These are phyloP conservation scores for Varanus komodoensis DNA, from an alignment of 2,113 vertebrate genomes.

Conservation along the genomic window DNA sequence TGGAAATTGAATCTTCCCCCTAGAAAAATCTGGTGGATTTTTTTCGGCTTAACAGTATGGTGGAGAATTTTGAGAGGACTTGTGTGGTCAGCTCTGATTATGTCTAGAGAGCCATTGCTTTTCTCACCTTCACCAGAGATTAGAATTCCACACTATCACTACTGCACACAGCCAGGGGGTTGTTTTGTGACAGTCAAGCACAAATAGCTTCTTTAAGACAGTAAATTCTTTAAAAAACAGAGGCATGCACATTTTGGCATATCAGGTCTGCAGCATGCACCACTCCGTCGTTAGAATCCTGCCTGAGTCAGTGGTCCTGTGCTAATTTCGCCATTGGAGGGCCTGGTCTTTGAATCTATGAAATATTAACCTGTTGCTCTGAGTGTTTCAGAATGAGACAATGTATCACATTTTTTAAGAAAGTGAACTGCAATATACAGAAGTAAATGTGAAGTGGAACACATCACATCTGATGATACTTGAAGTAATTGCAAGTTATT, in stretches of 20 bases:
- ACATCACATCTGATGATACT: not conserved
- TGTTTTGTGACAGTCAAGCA: not conserved
- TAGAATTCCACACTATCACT: not conserved
- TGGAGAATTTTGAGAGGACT: no score
- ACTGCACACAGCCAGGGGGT: not conserved
- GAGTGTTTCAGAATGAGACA: slow-evolving; percentile 26
- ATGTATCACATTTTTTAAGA: not conserved
- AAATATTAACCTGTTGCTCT: slow-evolving; percentile 21
- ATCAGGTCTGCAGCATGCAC: slow-evolving; percentile 1
- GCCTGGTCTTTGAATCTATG: slow-evolving; percentile 20
- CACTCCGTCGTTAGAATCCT: not conserved
- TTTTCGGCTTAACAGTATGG: no score
- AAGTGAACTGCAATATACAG: not conserved
- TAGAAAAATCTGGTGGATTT: no score
- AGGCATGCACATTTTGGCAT: not conserved
- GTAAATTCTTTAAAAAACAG: slow-evolving; percentile 12
- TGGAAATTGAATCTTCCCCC: no score
- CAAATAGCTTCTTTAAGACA: not conserved
- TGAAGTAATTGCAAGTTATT: not conserved
- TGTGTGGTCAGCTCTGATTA: no score
- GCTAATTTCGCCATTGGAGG: slow-evolving; percentile 3
- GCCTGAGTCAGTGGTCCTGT: not conserved
- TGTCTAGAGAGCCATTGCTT: not conserved
- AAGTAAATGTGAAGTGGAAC: not conserved
- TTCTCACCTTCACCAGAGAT: not conserved